Evolutionary conservation across 2,797 vertebrate genomes (phyloP), one percentile per base, ranked within the genome.

Genomic region (Agapornis canus): DNA sequence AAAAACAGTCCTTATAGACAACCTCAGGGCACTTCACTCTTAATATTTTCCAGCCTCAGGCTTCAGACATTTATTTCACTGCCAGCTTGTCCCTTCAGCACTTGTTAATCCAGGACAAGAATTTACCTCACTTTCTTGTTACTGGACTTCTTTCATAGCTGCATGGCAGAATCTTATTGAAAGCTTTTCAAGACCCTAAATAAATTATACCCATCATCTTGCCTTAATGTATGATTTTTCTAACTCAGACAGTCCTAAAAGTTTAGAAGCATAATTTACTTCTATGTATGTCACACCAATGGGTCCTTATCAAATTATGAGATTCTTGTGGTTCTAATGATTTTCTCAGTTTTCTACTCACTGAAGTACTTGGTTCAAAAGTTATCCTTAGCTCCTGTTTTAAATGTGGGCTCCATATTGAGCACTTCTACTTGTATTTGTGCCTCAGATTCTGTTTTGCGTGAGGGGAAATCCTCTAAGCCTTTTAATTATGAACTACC

Each of bases 171-270:
- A 82, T 69, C 64, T 60, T 86, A 75, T 54, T 5, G 2, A 83
- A 94, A 82, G 94, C 37, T 96, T 94, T 96, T 96, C 78, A 91
- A 65, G 90, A 75, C 45, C 82, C 85, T 95, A 95, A 96, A 96
- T 96, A 95, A 97, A 96, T 96, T 91, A 96, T 90, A 84, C 49
- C 40, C 64, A 82, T 86, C 91, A 64, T 57, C 82, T 91, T 81
- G 17, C 56, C 56, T 77, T 88, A 79, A 70, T 60, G 73, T 66
- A 64, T 47, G 18, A 0, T 9, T 47, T 86, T 90, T 90, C 79
- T 9, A 86, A 73, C 37, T 84, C 56, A 26, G 22, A 82, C 70
- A 79, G 69, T 35, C 70, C 59, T 32, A 31, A n/a, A 51, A 47
- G 43, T 81, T 96, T 86, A 92, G 51, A 92, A 90, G 42, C 10